Percentiles rank a stretch among this genome's conserved stretches.
phyloP scores from a whole-genome alignment of 2,888 invertebrate species.

The Drosophila pegasa region DNA sequence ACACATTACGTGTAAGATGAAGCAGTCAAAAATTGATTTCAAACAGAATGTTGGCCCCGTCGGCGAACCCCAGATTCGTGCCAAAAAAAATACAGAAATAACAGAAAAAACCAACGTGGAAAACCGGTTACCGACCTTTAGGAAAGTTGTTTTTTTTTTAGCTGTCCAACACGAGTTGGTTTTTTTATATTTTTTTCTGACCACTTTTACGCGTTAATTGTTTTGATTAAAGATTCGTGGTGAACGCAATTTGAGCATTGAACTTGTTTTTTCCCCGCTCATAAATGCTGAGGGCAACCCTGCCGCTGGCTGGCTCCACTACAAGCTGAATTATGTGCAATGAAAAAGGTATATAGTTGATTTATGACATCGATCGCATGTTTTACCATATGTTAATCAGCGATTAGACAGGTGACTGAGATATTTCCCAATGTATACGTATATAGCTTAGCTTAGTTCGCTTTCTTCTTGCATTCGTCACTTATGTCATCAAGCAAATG shows the following conservation, averaged over 20 bases:
- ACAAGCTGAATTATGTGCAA: neutral
- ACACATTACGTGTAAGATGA: conserved; percentile 49
- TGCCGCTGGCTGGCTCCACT: conserved; percentile 25
- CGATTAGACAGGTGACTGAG: neutral
- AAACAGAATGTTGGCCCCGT: conserved; percentile 40
- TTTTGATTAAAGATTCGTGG: conserved; percentile 58
- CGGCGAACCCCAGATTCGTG: conserved; percentile 40
- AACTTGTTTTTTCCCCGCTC: conserved; percentile 35
- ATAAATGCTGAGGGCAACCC: conserved; percentile 13
- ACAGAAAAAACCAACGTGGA: conserved; percentile 16
- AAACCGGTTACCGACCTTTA: conserved; percentile 78
- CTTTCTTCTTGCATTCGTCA: neutral
- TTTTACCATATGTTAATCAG: neutral
- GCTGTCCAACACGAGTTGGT: conserved; percentile 21
- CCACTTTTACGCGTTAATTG: conserved; percentile 69
- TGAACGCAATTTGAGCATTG: conserved; percentile 44
- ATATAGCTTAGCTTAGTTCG: neutral
- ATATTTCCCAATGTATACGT: too few relatives aligned
- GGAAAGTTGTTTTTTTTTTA: conserved; percentile 67
- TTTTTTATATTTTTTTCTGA: conserved; percentile 34
- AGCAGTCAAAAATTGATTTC: conserved; percentile 56
- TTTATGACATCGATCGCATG: conserved; percentile 21
- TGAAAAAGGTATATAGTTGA: neutral
- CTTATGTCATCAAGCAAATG: neutral
- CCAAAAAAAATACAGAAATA: conserved; percentile 40